Percentiles rank a stretch among this genome's conserved stretches.
These are phyloP conservation scores for Exaiptasia diaphana DNA, from an alignment of 64 coral and sea anemone species.

Conservation along the genomic window DNA sequence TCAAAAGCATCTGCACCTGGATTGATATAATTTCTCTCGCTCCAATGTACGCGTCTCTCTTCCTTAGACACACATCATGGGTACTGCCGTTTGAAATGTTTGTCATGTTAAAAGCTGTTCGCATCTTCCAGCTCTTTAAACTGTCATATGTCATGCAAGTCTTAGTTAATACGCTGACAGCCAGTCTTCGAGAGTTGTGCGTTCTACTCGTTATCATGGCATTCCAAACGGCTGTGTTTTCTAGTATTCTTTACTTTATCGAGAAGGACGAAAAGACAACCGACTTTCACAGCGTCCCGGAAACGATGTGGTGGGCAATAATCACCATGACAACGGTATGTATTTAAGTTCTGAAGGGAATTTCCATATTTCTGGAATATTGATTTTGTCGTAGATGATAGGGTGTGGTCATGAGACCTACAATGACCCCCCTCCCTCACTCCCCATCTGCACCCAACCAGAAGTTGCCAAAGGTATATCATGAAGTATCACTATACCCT, in stretches of 20 bases:
- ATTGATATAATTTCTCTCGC: constrained; percentile 76
- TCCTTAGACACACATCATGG: not conserved
- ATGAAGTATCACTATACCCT: no score
- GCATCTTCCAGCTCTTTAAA: constrained; percentile 86
- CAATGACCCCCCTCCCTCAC: no score
- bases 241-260: constrained; percentile 89
- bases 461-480: no score
- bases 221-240: constrained; percentile 91
- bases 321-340: constrained; percentile 99
- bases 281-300: constrained; percentile 73
- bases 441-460: no score
- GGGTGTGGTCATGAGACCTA: no score
- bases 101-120: constrained; percentile 76
- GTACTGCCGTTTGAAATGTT: constrained; percentile 80
- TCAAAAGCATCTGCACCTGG: constrained; percentile 76
- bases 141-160: constrained; percentile 95
- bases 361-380: no score
- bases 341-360: not conserved
- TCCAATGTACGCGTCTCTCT: constrained; percentile 63
- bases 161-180: constrained; percentile 86
- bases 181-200: constrained; percentile 75
- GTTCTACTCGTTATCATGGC: constrained; percentile 78
- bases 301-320: constrained; percentile 98
- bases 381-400: no score
- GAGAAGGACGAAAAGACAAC: constrained; percentile 55